Evolutionary conservation across 2,113 vertebrate species (phyloP).

Genomic region (Hippopotamus amphibius): DNA sequence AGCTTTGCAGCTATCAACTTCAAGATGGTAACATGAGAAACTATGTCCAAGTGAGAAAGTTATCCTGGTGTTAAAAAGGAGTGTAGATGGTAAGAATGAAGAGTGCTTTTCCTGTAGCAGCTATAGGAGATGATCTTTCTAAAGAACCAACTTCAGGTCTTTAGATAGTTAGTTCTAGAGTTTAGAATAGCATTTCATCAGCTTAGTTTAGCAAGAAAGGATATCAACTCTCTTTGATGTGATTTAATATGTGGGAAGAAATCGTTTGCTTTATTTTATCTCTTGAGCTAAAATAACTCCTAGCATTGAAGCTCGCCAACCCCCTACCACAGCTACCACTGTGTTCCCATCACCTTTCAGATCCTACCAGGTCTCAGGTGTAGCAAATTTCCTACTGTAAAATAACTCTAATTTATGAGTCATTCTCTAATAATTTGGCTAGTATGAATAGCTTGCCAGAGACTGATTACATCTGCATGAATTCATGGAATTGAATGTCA

Average conservation of each 20-base stretch:
- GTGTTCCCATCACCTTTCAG: background rate
- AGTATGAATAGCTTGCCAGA: background rate
- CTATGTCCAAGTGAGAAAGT: background rate
- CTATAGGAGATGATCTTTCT: background rate
- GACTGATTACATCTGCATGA: background rate
- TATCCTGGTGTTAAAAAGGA: background rate
- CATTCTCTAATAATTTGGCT: background rate
- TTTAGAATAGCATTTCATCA: background rate
- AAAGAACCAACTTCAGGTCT: background rate
- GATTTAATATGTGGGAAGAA: background rate
- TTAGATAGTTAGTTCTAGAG: background rate
- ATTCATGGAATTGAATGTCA: background rate
- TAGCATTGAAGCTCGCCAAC: background rate
- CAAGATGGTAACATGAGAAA: background rate
- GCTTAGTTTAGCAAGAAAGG: background rate
- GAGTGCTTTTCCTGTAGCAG: background rate
- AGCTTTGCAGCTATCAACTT: background rate
- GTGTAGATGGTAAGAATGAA: background rate
- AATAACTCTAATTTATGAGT: background rate
- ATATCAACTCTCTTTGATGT: background rate
- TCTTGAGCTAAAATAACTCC: background rate
- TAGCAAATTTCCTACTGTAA: background rate
- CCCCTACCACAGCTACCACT: background rate
- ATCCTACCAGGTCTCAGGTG: background rate
- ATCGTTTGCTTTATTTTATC: background rate